Evolutionary conservation across 2,888 invertebrate species (phyloP).

Genomic region (Monoplex corrugatus): DNA sequence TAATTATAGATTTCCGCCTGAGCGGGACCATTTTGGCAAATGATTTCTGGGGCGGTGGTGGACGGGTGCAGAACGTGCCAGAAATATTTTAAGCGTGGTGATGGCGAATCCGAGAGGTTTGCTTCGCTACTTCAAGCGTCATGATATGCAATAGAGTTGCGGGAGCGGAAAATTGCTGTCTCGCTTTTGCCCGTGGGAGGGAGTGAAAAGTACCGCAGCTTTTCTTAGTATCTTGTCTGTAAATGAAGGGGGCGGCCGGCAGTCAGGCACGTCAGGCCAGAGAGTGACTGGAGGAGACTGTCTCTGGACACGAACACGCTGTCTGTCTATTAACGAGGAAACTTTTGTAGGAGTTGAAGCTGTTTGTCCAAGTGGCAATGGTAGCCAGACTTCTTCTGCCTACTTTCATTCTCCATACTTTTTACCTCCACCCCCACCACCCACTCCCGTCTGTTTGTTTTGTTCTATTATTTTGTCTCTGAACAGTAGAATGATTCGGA

Average conservation of each 20-base stretch:
- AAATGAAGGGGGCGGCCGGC: neutral
- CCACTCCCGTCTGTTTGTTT: too few species aligned
- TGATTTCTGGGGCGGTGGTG: slow-evolving; percentile 36
- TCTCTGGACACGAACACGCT: neutral
- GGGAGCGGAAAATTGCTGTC: slow-evolving; percentile 43
- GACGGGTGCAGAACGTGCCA: slow-evolving; percentile 33
- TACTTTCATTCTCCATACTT: neutral
- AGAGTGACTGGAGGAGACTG: neutral
- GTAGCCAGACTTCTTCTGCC: neutral
- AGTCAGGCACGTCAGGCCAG: slow-evolving; percentile 32
- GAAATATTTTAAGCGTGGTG: slow-evolving; percentile 29
- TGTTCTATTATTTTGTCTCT: too few species aligned
- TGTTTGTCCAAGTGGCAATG: slow-evolving; percentile 1
- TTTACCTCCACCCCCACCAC: too few species aligned
- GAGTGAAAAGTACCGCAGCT: slow-evolving; percentile 6
- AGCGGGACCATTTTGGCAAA: slow-evolving; percentile 48
- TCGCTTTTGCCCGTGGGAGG: neutral
- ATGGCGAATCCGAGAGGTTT: neutral
- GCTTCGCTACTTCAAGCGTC: slow-evolving; percentile 37
- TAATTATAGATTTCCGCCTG: slow-evolving; percentile 48
- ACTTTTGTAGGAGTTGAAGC: slow-evolving; percentile 33
- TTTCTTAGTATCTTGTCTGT: neutral
- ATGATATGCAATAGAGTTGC: slow-evolving; percentile 49
- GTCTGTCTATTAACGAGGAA: neutral
- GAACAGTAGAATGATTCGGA: too few species aligned